These are phyloP conservation scores for Bryconaethiops microstoma DNA, from an alignment of 2,797 vertebrate species.

Conservation along the genomic window DNA sequence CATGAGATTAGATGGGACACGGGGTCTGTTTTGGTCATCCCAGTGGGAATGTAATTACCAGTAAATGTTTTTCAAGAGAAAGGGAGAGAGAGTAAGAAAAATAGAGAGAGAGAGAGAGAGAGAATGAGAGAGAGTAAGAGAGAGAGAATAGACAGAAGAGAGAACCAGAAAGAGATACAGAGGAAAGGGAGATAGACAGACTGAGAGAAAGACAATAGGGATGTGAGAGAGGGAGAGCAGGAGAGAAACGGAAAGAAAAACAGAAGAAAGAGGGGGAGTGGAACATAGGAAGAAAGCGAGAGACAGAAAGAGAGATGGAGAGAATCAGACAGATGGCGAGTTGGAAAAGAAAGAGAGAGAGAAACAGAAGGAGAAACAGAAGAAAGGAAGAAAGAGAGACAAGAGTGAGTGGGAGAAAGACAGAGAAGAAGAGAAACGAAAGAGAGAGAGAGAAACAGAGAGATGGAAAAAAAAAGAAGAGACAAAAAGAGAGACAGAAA, in stretches of 20 bases:
- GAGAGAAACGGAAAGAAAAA: background rate
- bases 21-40: background rate
- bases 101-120: background rate
- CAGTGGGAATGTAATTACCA: conserved; percentile 22
- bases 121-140: background rate
- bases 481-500: background rate
- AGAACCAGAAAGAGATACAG: background rate
- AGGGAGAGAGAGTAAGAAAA: background rate
- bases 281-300: background rate
- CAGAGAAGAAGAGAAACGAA: background rate
- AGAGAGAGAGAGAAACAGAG: background rate
- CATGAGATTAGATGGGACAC: conserved; percentile 2
- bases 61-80: conserved; percentile 28
- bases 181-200: background rate
- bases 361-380: background rate
- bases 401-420: background rate
- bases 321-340: background rate
- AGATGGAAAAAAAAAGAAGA: background rate
- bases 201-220: background rate
- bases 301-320: background rate
- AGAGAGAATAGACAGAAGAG: background rate
- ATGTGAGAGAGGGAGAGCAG: background rate
- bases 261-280: background rate
- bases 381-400: background rate
- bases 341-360: background rate